phyloP scores from a whole-genome alignment of 2,113 vertebrate species.

The Copsychus sechellarum region DNA sequence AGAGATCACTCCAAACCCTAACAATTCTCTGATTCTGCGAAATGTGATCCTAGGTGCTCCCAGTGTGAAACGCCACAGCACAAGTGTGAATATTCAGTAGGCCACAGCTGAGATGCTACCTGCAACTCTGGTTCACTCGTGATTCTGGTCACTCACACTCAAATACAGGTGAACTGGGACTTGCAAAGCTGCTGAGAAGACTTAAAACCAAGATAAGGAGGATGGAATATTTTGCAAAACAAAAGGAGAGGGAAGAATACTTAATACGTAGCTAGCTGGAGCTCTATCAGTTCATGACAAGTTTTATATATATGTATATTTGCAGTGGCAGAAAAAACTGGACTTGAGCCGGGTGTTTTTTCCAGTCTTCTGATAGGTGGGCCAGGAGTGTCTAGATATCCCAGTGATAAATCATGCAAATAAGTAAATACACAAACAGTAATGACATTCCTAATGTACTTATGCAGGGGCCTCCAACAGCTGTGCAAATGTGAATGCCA shows the following conservation, averaged over 20 bases:
- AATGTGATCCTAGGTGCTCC: not conserved
- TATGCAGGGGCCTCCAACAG: not conserved
- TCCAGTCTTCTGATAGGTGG: not conserved
- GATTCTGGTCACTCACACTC: not conserved
- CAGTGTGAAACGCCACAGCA: not conserved
- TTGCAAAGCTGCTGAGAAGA: not conserved
- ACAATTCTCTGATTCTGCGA: not conserved
- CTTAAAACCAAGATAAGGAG: not conserved
- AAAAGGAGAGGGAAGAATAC: not conserved
- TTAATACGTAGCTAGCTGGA: not conserved
- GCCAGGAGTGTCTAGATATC: not conserved
- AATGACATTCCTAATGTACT: not conserved
- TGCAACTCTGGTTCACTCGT: not conserved
- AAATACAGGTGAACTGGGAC: not conserved
- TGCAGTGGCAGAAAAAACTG: not conserved
- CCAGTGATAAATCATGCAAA: not conserved
- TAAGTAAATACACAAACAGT: not conserved
- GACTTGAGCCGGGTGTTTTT: not conserved
- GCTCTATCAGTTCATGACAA: not conserved
- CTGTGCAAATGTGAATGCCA: not conserved
- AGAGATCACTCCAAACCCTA: not conserved
- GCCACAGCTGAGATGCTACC: not conserved
- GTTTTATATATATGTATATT: not conserved
- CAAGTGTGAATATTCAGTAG: not conserved
- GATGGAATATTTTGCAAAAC: not conserved